These are phyloP conservation scores for Turnix velox DNA, from an alignment of 2,113 vertebrate genomes.

Conservation along the genomic window DNA sequence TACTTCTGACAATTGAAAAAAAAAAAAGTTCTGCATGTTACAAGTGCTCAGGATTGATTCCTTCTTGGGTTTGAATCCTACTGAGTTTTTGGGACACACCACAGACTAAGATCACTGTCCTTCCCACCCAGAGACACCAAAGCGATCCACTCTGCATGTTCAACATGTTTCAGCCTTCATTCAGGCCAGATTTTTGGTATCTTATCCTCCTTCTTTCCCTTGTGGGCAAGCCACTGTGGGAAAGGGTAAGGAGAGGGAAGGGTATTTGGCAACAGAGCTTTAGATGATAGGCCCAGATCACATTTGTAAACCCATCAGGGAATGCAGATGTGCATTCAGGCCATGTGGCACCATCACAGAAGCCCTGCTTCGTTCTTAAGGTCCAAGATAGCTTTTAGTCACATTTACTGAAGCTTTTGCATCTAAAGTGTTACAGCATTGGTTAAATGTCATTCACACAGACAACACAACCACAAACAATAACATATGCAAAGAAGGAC, in stretches of 20 bases:
- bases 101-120: not conserved
- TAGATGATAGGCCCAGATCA: not conserved
- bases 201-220: not conserved
- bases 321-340: no score
- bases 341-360: not conserved
- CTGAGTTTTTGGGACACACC: not conserved
- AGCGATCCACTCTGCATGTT: not conserved
- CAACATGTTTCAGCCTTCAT: not conserved
- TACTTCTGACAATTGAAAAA: not conserved
- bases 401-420: not conserved
- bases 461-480: not conserved
- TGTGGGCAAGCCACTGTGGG: not conserved
- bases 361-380: not conserved
- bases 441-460: not conserved
- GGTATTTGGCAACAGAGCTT: not conserved
- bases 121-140: not conserved
- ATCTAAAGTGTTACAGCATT: not conserved
- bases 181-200: not conserved
- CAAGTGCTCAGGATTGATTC: not conserved
- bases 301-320: not conserved
- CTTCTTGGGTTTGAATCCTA: not conserved
- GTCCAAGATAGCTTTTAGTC: not conserved
- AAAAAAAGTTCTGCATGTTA: not conserved
- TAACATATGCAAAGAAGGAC: not conserved
- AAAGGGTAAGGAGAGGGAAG: not conserved